Percentiles rank a stretch among this genome's conserved stretches.
Conservation (phyloP, 2,113 vertebrate genomes). For the Archilochus colubris region DNA sequence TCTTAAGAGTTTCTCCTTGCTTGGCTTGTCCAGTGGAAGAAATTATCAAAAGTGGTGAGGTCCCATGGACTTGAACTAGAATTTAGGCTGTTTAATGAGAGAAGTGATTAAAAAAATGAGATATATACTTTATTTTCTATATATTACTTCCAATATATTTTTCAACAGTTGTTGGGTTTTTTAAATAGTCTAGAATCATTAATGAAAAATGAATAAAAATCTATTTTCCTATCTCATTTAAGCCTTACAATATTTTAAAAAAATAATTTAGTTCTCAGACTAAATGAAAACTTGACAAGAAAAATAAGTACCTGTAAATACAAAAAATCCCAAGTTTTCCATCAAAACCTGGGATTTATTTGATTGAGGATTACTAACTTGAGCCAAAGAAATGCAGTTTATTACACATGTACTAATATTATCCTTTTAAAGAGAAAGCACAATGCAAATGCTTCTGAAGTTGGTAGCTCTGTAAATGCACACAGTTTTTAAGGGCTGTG, state of each 20-base stretch:
- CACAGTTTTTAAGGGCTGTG: not conserved
- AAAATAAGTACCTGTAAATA: not conserved
- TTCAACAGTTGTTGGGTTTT: too few relatives aligned
- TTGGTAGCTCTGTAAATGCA: not conserved
- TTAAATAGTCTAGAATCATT: not conserved
- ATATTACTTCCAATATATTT: not conserved
- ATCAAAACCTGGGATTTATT: not conserved
- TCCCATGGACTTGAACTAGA: not conserved
- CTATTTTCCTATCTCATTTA: not conserved
- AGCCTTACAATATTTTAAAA: not conserved
- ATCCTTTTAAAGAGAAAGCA: not conserved
- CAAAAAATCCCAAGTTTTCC: not conserved
- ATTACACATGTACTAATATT: not conserved
- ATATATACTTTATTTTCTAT: not conserved
- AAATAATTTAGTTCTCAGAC: not conserved
- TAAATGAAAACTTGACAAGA: not conserved
- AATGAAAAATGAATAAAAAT: not conserved
- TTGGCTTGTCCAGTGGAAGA: not conserved
- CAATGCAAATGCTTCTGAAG: not conserved
- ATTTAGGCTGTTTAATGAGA: not conserved
- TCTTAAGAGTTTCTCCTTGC: not conserved
- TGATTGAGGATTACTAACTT: not conserved
- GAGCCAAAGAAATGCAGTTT: not conserved
- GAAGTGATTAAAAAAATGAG: not conserved
- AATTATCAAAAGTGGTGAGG: not conserved